Conservation (phyloP, 2,113 vertebrate genomes). For the Lichenostomus cassidix region DNA sequence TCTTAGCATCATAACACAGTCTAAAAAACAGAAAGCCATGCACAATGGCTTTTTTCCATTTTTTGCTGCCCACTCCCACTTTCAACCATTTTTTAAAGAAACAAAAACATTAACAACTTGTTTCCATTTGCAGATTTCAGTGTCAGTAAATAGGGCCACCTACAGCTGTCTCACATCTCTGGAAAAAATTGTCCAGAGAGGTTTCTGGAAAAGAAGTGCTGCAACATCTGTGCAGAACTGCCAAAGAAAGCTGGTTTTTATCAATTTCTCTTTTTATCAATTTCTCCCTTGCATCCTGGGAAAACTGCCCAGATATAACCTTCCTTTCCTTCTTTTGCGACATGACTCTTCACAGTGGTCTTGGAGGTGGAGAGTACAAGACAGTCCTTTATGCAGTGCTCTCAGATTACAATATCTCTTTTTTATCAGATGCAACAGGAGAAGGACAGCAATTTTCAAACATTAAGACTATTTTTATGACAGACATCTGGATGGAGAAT, state of each 20-base stretch:
- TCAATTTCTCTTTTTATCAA: not conserved
- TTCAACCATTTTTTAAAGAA: not conserved
- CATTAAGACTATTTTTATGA: not conserved
- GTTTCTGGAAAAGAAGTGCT: not conserved
- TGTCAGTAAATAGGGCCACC: not conserved
- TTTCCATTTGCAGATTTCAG: not conserved
- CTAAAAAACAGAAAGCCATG: not conserved
- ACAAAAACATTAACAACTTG: not conserved
- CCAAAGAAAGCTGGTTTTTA: not conserved
- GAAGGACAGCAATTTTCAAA: not conserved
- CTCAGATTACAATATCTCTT: not conserved
- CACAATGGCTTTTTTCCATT: not conserved
- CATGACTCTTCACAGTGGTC: accelerated
- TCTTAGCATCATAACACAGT: not conserved
- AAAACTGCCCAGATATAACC: not conserved
- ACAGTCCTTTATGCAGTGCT: not conserved
- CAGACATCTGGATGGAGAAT: not conserved
- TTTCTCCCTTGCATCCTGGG: not conserved
- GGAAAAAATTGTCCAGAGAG: not conserved
- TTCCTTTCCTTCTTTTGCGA: not conserved
- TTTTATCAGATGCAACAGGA: not conserved
- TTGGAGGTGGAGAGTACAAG: not conserved
- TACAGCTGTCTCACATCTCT: not conserved
- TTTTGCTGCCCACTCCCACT: accelerated
- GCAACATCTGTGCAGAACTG: not conserved